Evolutionary conservation across 1,140 invertebrate species (phyloP).

Genomic region (Trichonephila inaurata): DNA sequence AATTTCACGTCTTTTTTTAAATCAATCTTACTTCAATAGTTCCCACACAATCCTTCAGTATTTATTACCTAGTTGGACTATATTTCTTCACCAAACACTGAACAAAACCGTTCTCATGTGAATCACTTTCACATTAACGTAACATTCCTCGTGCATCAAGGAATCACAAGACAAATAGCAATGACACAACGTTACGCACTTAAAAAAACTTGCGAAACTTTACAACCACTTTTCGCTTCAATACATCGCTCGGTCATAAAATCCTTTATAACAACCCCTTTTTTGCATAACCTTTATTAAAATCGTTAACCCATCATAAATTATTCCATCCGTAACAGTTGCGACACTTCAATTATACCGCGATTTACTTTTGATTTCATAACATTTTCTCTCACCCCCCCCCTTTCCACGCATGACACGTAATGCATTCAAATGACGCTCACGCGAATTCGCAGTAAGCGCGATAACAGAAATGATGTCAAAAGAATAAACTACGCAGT

Average conservation of each 20-base stretch:
- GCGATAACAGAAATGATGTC: slow-evolving; percentile 29
- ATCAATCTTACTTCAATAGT: no score
- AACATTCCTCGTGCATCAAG: no score
- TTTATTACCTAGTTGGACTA: neutral
- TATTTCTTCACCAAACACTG: neutral
- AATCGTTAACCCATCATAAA: neutral
- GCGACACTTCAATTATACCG: neutral
- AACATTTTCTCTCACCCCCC: neutral
- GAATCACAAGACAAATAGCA: no score
- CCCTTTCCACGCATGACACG: neutral
- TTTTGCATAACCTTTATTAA: neutral
- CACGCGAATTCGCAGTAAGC: neutral
- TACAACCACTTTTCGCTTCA: neutral
- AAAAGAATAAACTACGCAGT: neutral
- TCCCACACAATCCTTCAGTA: no score
- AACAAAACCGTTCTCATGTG: neutral
- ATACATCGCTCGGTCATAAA: neutral
- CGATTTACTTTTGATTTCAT: slow-evolving; percentile 17
- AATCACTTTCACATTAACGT: no score
- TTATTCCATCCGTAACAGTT: neutral
- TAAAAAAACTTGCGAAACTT: neutral
- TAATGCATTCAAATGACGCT: neutral
- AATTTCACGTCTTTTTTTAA: no score
- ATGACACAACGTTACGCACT: no score
- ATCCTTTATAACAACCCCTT: neutral